Evolutionary conservation across 35 echinoderm and acorn worm species (phyloP), one percentile per base, ranked within the genome.

Genomic region (Lytechinus pictus): DNA sequence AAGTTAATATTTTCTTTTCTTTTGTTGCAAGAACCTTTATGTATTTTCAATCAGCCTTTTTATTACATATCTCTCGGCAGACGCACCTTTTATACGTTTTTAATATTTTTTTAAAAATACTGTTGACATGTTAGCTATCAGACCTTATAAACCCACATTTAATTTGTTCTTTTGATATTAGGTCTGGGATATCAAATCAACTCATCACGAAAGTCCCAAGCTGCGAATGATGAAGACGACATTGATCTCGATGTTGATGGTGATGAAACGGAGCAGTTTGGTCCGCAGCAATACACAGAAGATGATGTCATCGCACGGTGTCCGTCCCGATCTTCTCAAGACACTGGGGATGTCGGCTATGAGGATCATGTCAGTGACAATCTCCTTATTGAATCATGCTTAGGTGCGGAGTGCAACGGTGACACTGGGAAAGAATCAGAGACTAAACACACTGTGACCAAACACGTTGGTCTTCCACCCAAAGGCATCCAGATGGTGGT

Each of bases 231-330:
- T 28, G 96, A 96, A 57, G 94, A 53, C 14, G 97, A 98, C 14
- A 54, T 52, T 14, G 97, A 98, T 6, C 89, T 98, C 0, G 96
- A 98, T 92, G 97, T 98, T 0, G 97, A 98, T 55, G 97, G 97
- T 27, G 97, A 98, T 56, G 97, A 98, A 53, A 95, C 95, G 7
- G 96, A 58, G 12, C 94, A 95, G 54, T 98, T 95, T 91, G 97
- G 97, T 27, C 94, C 96, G 33, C 54, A 93, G 66, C 97, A 98
- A 92, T 98, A 93, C 53, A 90, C 96, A 28, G 97, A 98, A 24
- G 86, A 86, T 57, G 94, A 98, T 57, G 86, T 98, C 86, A 93
- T 98, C 53, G 91, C 95, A 10, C 54, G 95, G 28, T 94, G 61
- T n/a, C 87, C 95, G 27, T 93, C 92, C 14, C 10, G 92, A 57